Conservation (phyloP, 2,888 invertebrate genomes). For the Apamea anceps region DNA sequence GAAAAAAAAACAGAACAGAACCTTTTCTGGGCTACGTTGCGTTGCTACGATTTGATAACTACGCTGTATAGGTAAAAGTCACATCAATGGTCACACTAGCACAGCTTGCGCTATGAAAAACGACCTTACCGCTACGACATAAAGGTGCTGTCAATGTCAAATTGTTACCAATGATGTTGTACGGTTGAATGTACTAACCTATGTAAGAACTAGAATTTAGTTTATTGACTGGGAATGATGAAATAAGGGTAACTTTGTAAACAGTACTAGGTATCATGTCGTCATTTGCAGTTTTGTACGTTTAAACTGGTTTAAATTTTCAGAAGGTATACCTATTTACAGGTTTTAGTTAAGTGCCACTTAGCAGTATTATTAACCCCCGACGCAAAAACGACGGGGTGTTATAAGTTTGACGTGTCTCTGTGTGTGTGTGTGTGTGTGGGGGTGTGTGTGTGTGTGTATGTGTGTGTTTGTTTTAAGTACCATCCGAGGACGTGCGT, state of each 20-base stretch:
- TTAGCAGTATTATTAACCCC: conserved; percentile 38
- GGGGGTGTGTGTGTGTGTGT: too few species aligned
- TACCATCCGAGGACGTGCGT: too few species aligned
- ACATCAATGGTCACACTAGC: neutral
- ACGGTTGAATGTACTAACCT: neutral
- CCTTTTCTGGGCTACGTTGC: neutral
- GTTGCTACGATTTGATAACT: neutral
- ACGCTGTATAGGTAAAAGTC: neutral
- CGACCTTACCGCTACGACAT: neutral
- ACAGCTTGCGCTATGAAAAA: neutral
- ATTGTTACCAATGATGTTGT: neutral
- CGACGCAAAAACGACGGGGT: too few species aligned
- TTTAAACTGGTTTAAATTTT: conserved; percentile 22
- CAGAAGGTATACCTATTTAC: conserved; percentile 10
- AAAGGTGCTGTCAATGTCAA: neutral
- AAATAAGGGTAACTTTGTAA: conserved; percentile 14
- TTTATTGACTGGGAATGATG: neutral
- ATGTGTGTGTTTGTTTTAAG: too few species aligned
- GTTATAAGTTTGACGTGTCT: too few species aligned
- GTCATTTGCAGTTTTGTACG: conserved; percentile 44
- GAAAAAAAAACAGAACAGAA: neutral
- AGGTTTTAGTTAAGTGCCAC: conserved; percentile 19
- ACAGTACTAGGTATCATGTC: conserved; percentile 10
- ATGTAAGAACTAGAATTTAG: neutral
- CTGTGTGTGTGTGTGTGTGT: too few species aligned